Evolutionary conservation across 1,140 invertebrate genomes (phyloP).

Genomic region (Aphaenogaster ashmeadi): DNA sequence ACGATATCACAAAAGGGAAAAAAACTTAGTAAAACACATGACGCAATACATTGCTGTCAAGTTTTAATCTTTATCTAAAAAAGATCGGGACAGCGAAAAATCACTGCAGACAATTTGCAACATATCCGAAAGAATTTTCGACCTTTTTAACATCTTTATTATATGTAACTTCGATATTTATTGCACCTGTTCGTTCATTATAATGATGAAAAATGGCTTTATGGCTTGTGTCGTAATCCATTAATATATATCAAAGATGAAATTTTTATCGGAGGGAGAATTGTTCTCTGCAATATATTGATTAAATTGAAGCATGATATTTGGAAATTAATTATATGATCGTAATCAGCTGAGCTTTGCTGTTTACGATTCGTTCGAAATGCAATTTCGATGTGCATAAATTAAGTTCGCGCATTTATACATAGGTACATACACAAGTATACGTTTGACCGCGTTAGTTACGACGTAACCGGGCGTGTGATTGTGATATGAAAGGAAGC

Average conservation of each 20-base stretch:
- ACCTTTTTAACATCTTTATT: background rate
- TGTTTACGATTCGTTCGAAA: constrained; percentile 60
- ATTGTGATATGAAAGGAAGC: constrained; percentile 16
- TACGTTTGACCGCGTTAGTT: constrained; percentile 52
- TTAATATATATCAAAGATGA: background rate
- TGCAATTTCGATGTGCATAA: constrained; percentile 60
- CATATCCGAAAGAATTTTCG: background rate
- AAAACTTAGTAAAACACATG: background rate
- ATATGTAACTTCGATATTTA: background rate
- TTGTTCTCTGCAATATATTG: background rate
- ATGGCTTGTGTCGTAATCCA: background rate
- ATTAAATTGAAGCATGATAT: constrained; percentile 42
- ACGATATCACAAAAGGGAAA: constrained; percentile 8
- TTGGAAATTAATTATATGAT: constrained; percentile 69
- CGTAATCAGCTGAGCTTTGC: constrained; percentile 51
- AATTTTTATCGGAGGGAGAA: constrained; percentile 21
- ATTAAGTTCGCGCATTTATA: constrained; percentile 8
- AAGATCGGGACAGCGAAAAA: background rate
- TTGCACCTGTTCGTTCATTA: background rate
- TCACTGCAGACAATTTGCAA: background rate
- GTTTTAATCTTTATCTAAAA: constrained; percentile 41
- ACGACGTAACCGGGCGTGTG: constrained; percentile 35
- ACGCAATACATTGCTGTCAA: background rate
- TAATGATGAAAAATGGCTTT: background rate
- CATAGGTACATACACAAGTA: constrained; percentile 33